Base-by-base conservation (phyloP, 2,113 vertebrate genomes). In the Narcine bancroftii region DNA sequence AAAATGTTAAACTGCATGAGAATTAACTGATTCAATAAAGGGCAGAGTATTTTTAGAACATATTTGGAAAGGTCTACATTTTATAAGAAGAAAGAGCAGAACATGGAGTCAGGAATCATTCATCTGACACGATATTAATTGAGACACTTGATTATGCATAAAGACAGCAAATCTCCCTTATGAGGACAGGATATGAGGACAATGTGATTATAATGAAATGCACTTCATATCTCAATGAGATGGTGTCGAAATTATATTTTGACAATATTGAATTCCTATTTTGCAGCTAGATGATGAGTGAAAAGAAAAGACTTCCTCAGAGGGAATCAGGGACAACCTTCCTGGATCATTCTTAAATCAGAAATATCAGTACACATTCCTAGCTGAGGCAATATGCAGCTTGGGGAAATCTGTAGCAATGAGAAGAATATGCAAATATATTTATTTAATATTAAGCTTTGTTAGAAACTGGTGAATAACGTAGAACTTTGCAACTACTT, bases 51-150 rank as follows among this genome's bases (percentile, higher is more conserved):
- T 69, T 77, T 66, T 66, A 42, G 45, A 24, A 69, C 60, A 19
- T 69, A n/a, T 71, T 66, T 69, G 71, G 56, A 47, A 69, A 26
- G 69, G 65, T 24, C 66, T 47, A 91, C 42, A 91, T 91, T 91
- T 47, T 91, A 26, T 4, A 71, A 91, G 26, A 47, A 11, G 60
- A 71, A 11, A 69, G 63, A 33, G 65, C 26, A 42, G 45, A 66
- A 33, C 26, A 69, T 5, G 0, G 65, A 91, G 26, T 91, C 63
- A 47, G 63, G 21, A 47, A 42, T 9, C 85, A 89, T 65, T 56
- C 17, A 42, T 42, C 24, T 19, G 36, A 6, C n/a, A 47, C 6
- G 2, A 33, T 91, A 21, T 69, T 89, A 15, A 10, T 42, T 45
- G 65, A 87, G 56, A 17, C 53, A 87, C 53, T 60, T 85, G n/a